phyloP scores from a whole-genome alignment of 2,888 invertebrate species.

The Netelia inedita region DNA sequence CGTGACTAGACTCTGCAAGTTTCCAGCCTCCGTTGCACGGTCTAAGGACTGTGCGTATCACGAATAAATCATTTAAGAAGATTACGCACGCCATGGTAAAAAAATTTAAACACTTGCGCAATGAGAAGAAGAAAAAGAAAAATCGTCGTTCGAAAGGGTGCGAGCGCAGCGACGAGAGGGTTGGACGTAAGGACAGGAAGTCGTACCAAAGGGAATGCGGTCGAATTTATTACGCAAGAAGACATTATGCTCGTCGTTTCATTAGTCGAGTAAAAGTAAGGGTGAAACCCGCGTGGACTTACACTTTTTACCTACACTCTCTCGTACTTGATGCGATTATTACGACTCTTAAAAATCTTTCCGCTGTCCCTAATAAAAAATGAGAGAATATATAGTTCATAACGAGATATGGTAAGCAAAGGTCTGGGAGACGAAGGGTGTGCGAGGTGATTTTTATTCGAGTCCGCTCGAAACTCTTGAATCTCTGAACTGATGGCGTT shows the following conservation, averaged over 20 bases:
- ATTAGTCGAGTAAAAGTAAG: conserved; percentile 51
- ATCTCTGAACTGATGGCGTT: conserved; percentile 66
- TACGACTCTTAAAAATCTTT: conserved; percentile 57
- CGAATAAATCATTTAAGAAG: conserved; percentile 76
- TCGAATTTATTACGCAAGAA: conserved; percentile 58
- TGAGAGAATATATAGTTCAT: conserved; percentile 12
- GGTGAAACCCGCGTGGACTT: conserved; percentile 36
- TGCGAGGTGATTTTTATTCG: conserved; percentile 49
- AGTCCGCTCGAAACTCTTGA: conserved; percentile 21
- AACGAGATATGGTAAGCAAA: conserved; percentile 7
- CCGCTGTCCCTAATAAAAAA: conserved; percentile 18
- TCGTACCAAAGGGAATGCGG: conserved; percentile 23
- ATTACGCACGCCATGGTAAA: conserved; percentile 73
- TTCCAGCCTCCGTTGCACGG: too few relatives aligned
- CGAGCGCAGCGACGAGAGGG: conserved; percentile 8
- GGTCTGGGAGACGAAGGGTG: not conserved
- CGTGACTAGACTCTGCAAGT: too few relatives aligned
- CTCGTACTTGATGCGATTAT: conserved; percentile 57
- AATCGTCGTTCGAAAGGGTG: conserved; percentile 26
- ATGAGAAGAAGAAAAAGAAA: conserved; percentile 22
- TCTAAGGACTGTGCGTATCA: conserved; percentile 35
- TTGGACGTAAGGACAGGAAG: conserved; percentile 1
- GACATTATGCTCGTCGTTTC: conserved; percentile 64
- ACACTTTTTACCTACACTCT: conserved; percentile 35
- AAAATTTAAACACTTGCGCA: conserved; percentile 72